Evolutionary conservation across 2,113 vertebrate species (phyloP).

Genomic region (Triplophysa dalaica): DNA sequence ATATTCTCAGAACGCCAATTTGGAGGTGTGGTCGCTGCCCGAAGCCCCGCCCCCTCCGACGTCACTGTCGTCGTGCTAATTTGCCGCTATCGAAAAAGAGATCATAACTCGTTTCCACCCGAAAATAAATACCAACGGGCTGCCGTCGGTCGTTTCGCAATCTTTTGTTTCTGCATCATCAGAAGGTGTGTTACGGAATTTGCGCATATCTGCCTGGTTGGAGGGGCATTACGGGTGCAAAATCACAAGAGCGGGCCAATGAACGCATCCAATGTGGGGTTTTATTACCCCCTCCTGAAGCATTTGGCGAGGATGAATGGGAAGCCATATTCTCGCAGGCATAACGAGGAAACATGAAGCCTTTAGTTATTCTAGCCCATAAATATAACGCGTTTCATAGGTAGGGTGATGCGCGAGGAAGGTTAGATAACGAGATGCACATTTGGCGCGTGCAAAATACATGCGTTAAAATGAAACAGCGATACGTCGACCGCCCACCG

Average conservation of each 20-base stretch:
- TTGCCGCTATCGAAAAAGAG: conserved; percentile 62
- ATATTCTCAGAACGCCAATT: not conserved
- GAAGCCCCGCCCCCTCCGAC: conserved; percentile 67
- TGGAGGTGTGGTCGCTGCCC: conserved; percentile 62
- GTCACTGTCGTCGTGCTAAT: conserved; percentile 65
- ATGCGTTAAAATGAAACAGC: conserved; percentile 60
- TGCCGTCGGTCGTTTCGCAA: not conserved
- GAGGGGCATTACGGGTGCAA: not conserved
- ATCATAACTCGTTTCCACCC: conserved; percentile 27
- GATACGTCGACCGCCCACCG: conserved; percentile 44
- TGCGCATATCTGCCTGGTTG: not conserved
- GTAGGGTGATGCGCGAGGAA: not conserved
- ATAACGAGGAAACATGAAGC: conserved; percentile 47
- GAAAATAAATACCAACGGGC: not conserved
- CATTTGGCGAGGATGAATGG: conserved; percentile 72
- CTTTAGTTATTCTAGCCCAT: not conserved
- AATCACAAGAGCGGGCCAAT: conserved; percentile 62
- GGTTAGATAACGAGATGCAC: not conserved
- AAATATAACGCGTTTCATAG: not conserved
- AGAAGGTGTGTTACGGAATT: conserved; percentile 36
- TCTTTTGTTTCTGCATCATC: not conserved
- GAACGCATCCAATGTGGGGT: conserved; percentile 45
- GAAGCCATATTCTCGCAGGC: conserved; percentile 72
- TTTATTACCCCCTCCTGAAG: conserved; percentile 55
- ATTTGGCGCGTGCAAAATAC: conserved; percentile 45